Evolutionary conservation across 2,888 invertebrate species (phyloP).

Genomic region (Diadromus collaris): DNA sequence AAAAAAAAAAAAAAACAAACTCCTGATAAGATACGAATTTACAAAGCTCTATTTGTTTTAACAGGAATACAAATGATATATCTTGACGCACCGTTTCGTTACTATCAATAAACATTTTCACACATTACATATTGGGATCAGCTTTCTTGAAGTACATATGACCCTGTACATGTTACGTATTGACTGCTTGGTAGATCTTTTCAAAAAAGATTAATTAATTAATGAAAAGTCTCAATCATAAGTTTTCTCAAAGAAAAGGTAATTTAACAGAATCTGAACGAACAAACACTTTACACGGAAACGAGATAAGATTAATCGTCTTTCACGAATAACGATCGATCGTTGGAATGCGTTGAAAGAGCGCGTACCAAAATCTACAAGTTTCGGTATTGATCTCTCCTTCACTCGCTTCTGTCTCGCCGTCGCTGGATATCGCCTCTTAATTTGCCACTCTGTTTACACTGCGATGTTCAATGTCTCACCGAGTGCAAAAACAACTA

Average conservation of each 20-base stretch:
- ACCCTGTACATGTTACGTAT: conserved; percentile 3
- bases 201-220: neutral
- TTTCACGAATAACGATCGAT: neutral
- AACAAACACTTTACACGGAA: neutral
- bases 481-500: neutral
- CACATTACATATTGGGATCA: conserved; percentile 3
- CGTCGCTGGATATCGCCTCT: neutral
- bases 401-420: neutral
- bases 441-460: neutral
- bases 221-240: neutral
- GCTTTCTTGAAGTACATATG: neutral
- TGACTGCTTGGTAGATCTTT: neutral
- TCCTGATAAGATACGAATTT: no score
- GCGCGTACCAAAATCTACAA: neutral
- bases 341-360: neutral
- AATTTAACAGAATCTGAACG: neutral
- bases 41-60: no score
- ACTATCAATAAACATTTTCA: conserved; percentile 7
- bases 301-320: neutral
- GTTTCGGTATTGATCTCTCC: conserved; percentile 2
- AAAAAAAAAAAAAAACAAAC: no score
- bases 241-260: no score
- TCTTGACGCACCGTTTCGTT: neutral
- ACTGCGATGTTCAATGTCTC: neutral
- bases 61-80: no score